Evolutionary conservation across 2,113 vertebrate genomes (phyloP).

Genomic region (Myiopsitta monachus): DNA sequence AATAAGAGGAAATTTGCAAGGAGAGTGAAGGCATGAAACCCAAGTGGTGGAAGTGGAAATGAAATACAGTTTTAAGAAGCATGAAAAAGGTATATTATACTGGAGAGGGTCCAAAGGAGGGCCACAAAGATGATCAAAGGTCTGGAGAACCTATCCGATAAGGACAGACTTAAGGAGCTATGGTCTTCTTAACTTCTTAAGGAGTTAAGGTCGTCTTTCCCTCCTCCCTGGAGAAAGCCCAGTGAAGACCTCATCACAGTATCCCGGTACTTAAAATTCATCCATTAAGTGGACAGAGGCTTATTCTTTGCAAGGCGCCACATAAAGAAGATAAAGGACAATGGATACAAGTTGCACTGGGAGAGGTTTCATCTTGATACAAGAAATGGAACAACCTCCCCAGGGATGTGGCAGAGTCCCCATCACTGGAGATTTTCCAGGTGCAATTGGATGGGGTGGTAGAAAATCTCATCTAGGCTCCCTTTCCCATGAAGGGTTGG

Average conservation of each 20-base stretch:
- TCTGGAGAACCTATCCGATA: background rate
- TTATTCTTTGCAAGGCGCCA: background rate
- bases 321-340: background rate
- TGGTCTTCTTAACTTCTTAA: background rate
- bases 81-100: background rate
- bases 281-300: background rate
- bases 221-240: background rate
- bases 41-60: background rate
- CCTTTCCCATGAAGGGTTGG: background rate
- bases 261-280: background rate
- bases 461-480: background rate
- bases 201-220: background rate
- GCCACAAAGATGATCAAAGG: background rate
- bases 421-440: background rate
- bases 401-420: background rate
- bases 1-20: background rate
- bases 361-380: background rate
- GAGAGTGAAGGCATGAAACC: background rate
- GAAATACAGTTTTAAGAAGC: background rate
- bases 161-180: background rate
- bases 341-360: background rate
- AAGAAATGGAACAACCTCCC: background rate
- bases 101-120: background rate
- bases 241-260: background rate
- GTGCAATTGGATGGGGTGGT: fast-evolving